Percentiles rank a stretch among this genome's conserved stretches.
Conservation (phyloP, 2,797 vertebrate species). For the Darevskia mixta region DNA sequence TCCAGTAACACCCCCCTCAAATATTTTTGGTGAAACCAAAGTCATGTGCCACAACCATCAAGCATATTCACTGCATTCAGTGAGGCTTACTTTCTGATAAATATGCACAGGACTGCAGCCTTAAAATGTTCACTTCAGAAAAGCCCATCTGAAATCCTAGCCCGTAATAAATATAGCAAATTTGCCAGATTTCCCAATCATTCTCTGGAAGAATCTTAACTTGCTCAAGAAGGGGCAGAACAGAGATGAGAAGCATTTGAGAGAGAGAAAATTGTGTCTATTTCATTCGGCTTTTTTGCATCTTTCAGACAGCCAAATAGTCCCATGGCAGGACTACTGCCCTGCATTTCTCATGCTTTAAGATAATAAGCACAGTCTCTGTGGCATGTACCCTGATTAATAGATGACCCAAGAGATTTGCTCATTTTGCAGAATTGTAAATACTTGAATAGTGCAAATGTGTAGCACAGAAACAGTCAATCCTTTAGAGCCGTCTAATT, state of each 20-base stretch:
- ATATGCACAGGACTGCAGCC: not conserved
- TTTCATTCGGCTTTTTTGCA: not conserved
- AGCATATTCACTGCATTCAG: not conserved
- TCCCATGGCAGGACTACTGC: not conserved
- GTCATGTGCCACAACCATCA: not conserved
- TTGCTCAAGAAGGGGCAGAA: not conserved
- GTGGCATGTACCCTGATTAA: not conserved
- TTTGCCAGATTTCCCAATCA: not conserved
- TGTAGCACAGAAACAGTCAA: not conserved
- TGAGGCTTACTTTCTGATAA: not conserved
- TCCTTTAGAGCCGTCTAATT: not conserved
- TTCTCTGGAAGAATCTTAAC: not conserved
- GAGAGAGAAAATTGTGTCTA: not conserved
- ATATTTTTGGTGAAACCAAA: not conserved
- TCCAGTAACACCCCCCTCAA: not conserved
- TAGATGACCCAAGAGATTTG: not conserved
- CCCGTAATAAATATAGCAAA: not conserved
- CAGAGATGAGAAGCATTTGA: not conserved
- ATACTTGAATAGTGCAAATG: fast-evolving
- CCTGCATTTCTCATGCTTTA: too few relatives aligned
- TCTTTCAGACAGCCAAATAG: not conserved
- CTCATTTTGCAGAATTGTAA: not conserved
- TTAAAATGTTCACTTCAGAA: not conserved
- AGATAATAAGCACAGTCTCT: not conserved
- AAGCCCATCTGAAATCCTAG: not conserved